Percentiles rank a stretch among this genome's conserved stretches.
Conservation (phyloP, 2,113 vertebrate genomes). For the Stigmatopora nigra region DNA sequence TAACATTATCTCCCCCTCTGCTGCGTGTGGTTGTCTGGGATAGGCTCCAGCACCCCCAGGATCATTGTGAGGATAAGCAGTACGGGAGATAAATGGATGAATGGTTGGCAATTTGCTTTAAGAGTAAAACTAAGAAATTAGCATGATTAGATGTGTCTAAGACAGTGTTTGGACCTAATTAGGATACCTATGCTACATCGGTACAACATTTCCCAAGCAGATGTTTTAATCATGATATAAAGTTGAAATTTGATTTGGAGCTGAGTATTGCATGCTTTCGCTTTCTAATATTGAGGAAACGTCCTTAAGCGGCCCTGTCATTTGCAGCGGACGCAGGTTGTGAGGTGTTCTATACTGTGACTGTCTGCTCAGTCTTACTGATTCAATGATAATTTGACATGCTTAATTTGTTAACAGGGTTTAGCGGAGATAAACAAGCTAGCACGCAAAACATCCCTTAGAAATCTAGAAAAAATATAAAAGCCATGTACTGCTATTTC, state of each 20-base stretch:
- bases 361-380: conserved; percentile 30
- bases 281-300: conserved; percentile 74
- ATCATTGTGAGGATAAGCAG: neutral
- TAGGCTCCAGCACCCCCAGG: neutral
- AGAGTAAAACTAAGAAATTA: neutral
- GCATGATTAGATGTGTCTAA: neutral
- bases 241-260: conserved; percentile 2
- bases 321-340: conserved; percentile 13
- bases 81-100: neutral
- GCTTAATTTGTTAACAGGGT: conserved; percentile 7
- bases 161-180: conserved; percentile 14
- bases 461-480: neutral
- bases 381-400: conserved; percentile 20
- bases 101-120: neutral
- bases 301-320: conserved; percentile 61
- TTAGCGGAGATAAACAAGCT: neutral
- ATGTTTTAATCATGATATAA: conserved; percentile 44
- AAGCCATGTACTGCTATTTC: neutral
- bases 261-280: neutral
- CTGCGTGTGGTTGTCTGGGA: neutral
- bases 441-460: neutral
- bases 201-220: conserved; percentile 15
- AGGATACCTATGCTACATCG: conserved; percentile 21
- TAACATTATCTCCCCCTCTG: too few relatives aligned
- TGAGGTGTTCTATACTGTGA: conserved; percentile 23